A percentile compares a stretch with the other conserved stretches of the same genome.
These are phyloP conservation scores for Cuniculus paca DNA, from an alignment of 2,797 vertebrate genomes.

Conservation along the genomic window DNA sequence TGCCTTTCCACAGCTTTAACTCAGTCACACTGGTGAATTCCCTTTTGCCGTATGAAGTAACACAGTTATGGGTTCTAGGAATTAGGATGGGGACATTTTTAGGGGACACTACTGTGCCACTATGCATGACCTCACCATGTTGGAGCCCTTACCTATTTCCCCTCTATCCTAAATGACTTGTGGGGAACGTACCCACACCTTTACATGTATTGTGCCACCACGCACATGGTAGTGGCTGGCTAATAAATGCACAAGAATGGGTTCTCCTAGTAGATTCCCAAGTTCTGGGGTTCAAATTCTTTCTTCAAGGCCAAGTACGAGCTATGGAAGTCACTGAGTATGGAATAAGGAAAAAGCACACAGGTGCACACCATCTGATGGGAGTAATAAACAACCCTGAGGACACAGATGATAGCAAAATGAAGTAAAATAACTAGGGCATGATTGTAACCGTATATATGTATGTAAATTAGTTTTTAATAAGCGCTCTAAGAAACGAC, in stretches of 20 bases:
- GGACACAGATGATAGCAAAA: not conserved
- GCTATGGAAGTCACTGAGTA: not conserved
- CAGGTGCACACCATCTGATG: not conserved
- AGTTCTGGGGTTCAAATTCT: not conserved
- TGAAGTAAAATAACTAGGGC: not conserved
- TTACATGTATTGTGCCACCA: accelerated
- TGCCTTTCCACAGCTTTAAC: not conserved
- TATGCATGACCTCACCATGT: not conserved
- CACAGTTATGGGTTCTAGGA: not conserved
- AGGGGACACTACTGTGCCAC: not conserved
- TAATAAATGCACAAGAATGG: not conserved
- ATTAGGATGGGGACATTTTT: not conserved
- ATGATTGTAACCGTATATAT: not conserved
- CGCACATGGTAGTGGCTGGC: not conserved
- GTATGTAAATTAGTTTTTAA: not conserved
- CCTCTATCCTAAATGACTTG: not conserved
- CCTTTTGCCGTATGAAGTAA: not conserved
- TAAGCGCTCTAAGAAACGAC: not conserved
- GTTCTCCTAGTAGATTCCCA: not conserved
- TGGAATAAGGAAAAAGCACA: not conserved
- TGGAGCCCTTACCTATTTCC: not conserved
- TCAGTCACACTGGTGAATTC: not conserved
- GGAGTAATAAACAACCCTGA: not conserved
- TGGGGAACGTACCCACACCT: not conserved
- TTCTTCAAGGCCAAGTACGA: not conserved